phyloP scores from a whole-genome alignment of 2,888 invertebrate genomes.

The Sepiola atlantica region DNA sequence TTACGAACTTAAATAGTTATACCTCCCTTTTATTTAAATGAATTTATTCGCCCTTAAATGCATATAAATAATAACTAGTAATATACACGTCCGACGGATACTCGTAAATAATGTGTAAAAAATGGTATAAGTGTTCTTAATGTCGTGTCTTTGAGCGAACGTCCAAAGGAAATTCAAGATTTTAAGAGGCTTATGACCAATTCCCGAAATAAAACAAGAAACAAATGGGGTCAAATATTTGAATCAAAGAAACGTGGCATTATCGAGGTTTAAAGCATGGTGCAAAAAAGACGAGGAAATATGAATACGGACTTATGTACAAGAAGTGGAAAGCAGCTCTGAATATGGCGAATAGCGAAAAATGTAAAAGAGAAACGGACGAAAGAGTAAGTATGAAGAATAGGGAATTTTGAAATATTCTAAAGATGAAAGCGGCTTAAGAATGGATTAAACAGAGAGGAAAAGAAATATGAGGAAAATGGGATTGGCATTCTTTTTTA shows the following conservation, averaged over 20 bases:
- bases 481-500: neutral
- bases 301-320: too few relatives aligned
- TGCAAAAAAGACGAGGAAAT: neutral
- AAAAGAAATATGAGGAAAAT: neutral
- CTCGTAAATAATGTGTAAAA: neutral
- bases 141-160: neutral
- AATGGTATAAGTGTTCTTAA: neutral
- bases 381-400: neutral
- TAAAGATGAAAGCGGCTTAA: neutral
- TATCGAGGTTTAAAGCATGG: neutral
- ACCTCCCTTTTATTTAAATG: neutral
- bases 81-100: neutral
- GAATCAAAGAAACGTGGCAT: neutral
- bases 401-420: neutral
- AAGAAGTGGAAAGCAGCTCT: neutral
- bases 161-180: neutral
- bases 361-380: neutral
- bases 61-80: neutral
- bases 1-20: neutral
- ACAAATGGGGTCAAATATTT: neutral
- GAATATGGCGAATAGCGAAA: neutral
- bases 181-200: slow-evolving; percentile 10
- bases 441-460: neutral
- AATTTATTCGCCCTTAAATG: neutral
- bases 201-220: neutral